Conservation (phyloP, 2,113 vertebrate species). For the Anthoscopus minutus region DNA sequence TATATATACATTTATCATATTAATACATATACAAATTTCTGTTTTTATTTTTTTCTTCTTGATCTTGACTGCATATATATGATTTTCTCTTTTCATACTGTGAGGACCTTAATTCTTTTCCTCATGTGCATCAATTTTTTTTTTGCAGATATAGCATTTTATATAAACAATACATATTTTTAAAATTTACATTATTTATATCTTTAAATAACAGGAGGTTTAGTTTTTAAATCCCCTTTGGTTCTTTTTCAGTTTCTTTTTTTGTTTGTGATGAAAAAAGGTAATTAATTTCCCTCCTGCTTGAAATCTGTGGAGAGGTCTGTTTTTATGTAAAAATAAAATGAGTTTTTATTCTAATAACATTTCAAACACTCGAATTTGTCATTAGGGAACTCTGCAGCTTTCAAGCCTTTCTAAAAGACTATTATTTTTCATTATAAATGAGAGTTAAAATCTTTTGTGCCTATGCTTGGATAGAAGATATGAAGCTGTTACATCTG, state of each 20-base stretch:
- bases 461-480: neutral
- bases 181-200: neutral
- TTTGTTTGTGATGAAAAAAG: neutral
- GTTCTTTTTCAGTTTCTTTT: neutral
- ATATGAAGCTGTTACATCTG: slow-evolving; percentile 12
- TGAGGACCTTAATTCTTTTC: neutral
- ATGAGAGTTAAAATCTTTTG: slow-evolving; percentile 15
- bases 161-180: neutral
- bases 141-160: neutral
- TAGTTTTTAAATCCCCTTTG: neutral
- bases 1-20: neutral
- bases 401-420: neutral
- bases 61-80: neutral
- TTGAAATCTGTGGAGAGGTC: neutral
- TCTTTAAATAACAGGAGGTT: neutral
- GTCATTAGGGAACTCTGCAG: neutral
- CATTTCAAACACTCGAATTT: neutral
- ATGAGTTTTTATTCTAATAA: neutral
- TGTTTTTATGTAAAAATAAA: slow-evolving; percentile 20
- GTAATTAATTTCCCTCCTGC: neutral
- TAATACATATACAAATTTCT: neutral
- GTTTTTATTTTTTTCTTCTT: neutral
- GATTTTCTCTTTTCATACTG: neutral
- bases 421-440: neutral
- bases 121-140: neutral